Conservation (phyloP, 2,113 vertebrate species). For the Regulus satrapa region DNA sequence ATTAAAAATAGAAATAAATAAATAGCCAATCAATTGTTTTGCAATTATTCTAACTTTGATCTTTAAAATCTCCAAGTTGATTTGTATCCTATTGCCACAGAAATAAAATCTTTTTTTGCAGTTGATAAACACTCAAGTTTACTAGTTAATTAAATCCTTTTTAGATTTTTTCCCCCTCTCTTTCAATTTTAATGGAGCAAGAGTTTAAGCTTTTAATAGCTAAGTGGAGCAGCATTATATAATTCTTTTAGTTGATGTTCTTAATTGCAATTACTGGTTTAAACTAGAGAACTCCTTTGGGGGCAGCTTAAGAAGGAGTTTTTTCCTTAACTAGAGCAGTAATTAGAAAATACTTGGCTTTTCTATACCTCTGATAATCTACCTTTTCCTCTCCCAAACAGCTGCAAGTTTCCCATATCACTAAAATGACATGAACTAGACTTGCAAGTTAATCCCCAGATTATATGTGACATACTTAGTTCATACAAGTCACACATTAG, state of each 20-base stretch:
- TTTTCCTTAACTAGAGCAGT: not conserved
- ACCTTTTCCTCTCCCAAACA: not conserved
- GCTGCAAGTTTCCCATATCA: not conserved
- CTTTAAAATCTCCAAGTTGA: slow-evolving; percentile 24
- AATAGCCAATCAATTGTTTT: not conserved
- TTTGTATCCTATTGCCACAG: not conserved
- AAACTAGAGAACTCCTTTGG: slow-evolving; percentile 2
- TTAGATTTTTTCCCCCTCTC: not conserved
- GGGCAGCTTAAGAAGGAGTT: not conserved
- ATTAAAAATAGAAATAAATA: slow-evolving; percentile 44
- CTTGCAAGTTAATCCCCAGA: not conserved
- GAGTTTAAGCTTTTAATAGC: slow-evolving; percentile 22
- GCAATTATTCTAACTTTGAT: slow-evolving; percentile 41
- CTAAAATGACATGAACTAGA: not conserved
- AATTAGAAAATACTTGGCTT: slow-evolving; percentile 22
- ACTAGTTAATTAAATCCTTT: slow-evolving; percentile 35
- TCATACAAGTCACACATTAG: not conserved
- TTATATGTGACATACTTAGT: not conserved
- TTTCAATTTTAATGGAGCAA: slow-evolving; percentile 49
- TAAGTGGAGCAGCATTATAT: slow-evolving; percentile 3
- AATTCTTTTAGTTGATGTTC: slow-evolving; percentile 31
- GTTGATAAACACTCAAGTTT: slow-evolving; percentile 27
- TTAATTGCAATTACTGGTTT: slow-evolving; percentile 53
- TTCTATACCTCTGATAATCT: not conserved
- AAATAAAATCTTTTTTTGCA: not conserved